Percentiles rank a stretch among this genome's conserved stretches.
These are phyloP conservation scores for Oceanites oceanicus DNA, from an alignment of 2,113 vertebrate species.

Conservation along the genomic window DNA sequence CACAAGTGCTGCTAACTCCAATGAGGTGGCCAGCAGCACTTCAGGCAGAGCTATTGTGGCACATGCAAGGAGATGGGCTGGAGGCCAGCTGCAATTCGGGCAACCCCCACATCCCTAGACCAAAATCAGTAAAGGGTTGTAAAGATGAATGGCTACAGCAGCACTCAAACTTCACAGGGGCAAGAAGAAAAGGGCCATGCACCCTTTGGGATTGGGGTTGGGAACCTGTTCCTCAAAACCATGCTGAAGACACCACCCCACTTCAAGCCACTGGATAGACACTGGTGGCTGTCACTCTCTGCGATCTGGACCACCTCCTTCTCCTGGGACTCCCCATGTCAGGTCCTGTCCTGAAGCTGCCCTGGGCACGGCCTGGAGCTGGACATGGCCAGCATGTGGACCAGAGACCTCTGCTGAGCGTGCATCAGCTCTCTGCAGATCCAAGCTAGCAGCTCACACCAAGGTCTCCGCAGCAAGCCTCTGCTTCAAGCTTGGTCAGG, in stretches of 20 bases:
- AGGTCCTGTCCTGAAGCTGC: not conserved
- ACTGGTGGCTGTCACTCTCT: not conserved
- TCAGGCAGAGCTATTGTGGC: fast-evolving
- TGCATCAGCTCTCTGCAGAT: not conserved
- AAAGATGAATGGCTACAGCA: fast-evolving
- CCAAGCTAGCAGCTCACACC: not conserved
- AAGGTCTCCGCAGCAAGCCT: not conserved
- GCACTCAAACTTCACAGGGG: not conserved
- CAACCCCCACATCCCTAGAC: not conserved
- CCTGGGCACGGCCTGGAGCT: not conserved
- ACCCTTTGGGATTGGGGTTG: not conserved
- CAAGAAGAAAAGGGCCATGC: not conserved
- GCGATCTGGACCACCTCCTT: fast-evolving
- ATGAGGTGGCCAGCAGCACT: not conserved
- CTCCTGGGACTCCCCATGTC: not conserved
- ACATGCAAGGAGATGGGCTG: not conserved
- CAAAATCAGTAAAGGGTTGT: not conserved
- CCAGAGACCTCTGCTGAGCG: not conserved
- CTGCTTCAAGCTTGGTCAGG: not conserved
- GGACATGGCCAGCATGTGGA: not conserved
- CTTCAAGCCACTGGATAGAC: not conserved
- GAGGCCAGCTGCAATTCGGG: not conserved
- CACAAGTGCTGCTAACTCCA: not conserved
- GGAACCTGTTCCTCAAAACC: not conserved
- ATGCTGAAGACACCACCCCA: not conserved